Percentiles rank a stretch among this genome's conserved stretches.
Conservation (phyloP, 2,113 vertebrate species). For the Prolemur simus region DNA sequence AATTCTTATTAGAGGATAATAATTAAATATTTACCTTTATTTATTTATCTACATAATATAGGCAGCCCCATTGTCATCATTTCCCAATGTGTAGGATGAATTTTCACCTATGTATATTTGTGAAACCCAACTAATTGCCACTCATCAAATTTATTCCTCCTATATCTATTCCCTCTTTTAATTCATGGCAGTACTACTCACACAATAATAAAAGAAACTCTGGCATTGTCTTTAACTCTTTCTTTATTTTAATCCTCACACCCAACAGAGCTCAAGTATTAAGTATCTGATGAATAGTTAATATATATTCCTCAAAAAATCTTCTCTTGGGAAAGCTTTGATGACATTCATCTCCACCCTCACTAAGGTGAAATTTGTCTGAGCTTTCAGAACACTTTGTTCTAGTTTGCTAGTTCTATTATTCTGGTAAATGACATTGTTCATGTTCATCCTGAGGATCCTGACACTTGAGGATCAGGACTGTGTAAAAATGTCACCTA, state of each 20-base stretch:
- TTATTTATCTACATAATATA: background rate
- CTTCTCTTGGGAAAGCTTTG: background rate
- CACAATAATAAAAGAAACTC: background rate
- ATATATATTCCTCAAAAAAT: background rate
- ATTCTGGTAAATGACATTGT: background rate
- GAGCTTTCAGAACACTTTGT: background rate
- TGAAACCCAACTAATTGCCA: background rate
- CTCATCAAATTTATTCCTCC: background rate
- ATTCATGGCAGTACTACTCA: background rate
- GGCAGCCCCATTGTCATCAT: background rate
- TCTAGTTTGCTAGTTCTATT: background rate
- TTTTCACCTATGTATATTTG: background rate
- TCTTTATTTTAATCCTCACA: background rate
- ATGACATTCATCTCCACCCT: background rate
- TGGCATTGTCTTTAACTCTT: background rate
- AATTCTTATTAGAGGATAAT: background rate
- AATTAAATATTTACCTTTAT: slow-evolving; percentile 7
- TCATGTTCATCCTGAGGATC: background rate
- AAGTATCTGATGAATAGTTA: background rate
- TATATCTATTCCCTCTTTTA: background rate
- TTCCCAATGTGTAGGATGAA: background rate
- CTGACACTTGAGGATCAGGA: accelerated
- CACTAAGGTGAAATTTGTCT: background rate
- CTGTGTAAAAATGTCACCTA: background rate
- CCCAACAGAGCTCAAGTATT: background rate